Percentiles rank a stretch among this genome's conserved stretches.
Conservation (phyloP, 2,113 vertebrate genomes). For the Amblyornis subalaris region DNA sequence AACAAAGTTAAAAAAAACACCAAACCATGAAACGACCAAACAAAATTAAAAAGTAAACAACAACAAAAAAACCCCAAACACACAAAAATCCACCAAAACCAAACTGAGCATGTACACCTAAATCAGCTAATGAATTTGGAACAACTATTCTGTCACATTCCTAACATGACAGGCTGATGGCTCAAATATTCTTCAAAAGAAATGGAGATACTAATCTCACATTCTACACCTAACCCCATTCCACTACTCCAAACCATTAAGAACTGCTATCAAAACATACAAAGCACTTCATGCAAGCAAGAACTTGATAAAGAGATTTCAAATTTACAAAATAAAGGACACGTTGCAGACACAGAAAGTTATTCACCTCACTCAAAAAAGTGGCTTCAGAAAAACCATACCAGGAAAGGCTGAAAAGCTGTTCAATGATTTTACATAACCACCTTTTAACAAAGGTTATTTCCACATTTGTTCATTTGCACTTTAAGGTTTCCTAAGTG, state of each 20-base stretch:
- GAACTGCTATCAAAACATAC: neutral
- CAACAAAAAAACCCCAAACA: neutral
- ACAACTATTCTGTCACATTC: neutral
- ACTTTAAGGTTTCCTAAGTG: neutral
- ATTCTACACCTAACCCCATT: neutral
- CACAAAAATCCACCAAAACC: neutral
- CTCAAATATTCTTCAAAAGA: neutral
- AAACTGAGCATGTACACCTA: neutral
- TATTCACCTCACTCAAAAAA: neutral
- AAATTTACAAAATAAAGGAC: neutral
- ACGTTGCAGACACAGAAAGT: neutral
- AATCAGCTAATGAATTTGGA: neutral
- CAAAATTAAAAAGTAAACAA: neutral
- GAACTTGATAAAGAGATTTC: neutral
- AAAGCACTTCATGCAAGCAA: neutral
- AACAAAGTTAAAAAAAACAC: neutral
- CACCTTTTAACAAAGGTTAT: neutral
- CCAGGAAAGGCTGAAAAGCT: neutral
- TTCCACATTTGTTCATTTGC: neutral
- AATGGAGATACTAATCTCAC: neutral
- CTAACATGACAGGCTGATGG: neutral
- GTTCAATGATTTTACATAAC: neutral
- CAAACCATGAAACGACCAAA: neutral
- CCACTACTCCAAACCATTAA: neutral
- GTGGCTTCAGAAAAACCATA: neutral